Evolutionary conservation across 2,797 vertebrate species (phyloP).

Genomic region (Chiroxiphia lanceolata): DNA sequence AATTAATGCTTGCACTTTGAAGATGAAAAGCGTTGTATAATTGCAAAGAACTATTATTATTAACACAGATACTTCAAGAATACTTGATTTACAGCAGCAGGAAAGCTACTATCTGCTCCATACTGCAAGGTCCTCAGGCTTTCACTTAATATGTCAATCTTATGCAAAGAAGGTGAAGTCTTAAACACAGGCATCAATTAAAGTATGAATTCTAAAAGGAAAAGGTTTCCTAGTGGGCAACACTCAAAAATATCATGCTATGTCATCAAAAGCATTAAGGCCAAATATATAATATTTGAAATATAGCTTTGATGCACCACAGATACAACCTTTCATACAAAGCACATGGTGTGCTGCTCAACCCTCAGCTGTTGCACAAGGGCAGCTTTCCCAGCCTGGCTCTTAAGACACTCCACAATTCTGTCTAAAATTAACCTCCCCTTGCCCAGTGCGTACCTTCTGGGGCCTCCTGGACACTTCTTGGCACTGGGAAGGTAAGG

Average conservation of each 20-base stretch:
- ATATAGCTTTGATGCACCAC: not conserved
- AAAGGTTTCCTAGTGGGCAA: not conserved
- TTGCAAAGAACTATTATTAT: conserved; percentile 54
- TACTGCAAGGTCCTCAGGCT: conserved; percentile 10
- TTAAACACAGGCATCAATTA: not conserved
- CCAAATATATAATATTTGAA: not conserved
- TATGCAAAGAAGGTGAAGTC: not conserved
- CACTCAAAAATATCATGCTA: not conserved
- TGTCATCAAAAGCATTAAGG: not conserved
- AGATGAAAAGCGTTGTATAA: conserved; percentile 56
- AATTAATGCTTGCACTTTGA: conserved; percentile 65
- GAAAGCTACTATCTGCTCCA: conserved; percentile 10
- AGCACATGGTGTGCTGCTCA: not conserved
- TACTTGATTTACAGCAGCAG: conserved; percentile 31
- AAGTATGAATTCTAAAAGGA: not conserved
- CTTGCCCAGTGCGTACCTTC: not conserved
- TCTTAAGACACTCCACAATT: not conserved
- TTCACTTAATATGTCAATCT: conserved; percentile 7
- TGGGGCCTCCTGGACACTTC: not conserved
- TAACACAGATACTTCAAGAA: conserved; percentile 29
- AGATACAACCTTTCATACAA: not conserved
- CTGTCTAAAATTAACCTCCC: not conserved
- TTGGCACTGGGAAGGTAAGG: not conserved
- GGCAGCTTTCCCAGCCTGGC: not conserved
- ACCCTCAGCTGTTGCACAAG: not conserved